A percentile compares a stretch with the other conserved stretches of the same genome.
Evolutionary conservation across 2,888 invertebrate genomes (phyloP).

Genomic region (Heliconius erato): DNA sequence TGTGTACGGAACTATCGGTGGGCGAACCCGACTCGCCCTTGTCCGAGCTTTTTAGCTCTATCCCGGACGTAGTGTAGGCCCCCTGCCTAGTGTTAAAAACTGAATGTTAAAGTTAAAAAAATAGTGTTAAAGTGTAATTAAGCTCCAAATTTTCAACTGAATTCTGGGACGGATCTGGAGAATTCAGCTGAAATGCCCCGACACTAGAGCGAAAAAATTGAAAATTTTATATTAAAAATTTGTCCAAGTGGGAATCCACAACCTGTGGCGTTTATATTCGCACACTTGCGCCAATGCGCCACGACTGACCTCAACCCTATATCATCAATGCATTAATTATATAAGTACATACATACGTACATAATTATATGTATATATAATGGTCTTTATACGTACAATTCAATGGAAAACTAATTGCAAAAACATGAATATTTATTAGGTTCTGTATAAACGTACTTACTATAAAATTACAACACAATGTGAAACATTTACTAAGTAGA

Average conservation of each 20-base stretch:
- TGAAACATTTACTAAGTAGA: background rate
- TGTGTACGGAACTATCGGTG: no score
- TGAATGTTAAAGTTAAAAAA: no score
- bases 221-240: no score
- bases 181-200: no score
- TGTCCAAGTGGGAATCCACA: background rate
- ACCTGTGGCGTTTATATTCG: background rate
- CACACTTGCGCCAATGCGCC: background rate
- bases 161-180: no score
- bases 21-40: no score
- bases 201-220: no score
- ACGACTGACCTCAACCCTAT: background rate
- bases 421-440: slow-evolving; percentile 1
- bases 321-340: background rate
- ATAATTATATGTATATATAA: background rate
- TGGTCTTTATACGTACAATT: background rate
- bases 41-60: no score
- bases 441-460: background rate
- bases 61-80: no score
- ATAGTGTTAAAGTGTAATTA: no score
- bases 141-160: no score
- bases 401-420: slow-evolving; percentile 16
- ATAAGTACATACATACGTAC: background rate
- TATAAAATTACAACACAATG: background rate
- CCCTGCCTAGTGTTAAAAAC: no score